phyloP scores from a whole-genome alignment of 2,888 invertebrate species.

The Nephrocerus scutellatus region DNA sequence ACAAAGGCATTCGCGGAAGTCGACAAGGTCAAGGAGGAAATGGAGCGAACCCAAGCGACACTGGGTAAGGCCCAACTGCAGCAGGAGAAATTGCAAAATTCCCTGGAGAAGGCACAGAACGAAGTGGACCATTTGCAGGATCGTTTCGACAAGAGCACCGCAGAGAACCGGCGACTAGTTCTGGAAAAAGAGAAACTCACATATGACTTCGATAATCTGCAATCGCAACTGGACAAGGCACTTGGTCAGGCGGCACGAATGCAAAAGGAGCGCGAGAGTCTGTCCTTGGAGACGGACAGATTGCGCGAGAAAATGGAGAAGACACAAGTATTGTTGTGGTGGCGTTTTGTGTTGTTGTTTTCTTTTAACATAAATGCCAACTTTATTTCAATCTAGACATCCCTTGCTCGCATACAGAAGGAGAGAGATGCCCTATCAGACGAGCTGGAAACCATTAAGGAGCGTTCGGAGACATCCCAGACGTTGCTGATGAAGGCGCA shows the following conservation, averaged over 20 bases:
- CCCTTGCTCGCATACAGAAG: slow-evolving; percentile 78
- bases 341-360: slow-evolving; percentile 27
- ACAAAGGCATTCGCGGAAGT: slow-evolving; percentile 64
- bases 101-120: slow-evolving; percentile 81
- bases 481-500: slow-evolving; percentile 75
- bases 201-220: slow-evolving; percentile 84
- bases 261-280: slow-evolving; percentile 83
- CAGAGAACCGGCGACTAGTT: slow-evolving; percentile 66
- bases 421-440: slow-evolving; percentile 77
- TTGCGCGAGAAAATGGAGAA: slow-evolving; percentile 85
- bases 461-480: slow-evolving; percentile 73
- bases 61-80: slow-evolving; percentile 86
- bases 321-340: slow-evolving; percentile 60
- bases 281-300: slow-evolving; percentile 76
- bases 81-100: slow-evolving; percentile 84
- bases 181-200: slow-evolving; percentile 85
- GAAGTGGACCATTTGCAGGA: slow-evolving; percentile 87
- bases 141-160: slow-evolving; percentile 72
- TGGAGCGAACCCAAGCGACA: slow-evolving; percentile 81
- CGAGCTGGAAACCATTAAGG: slow-evolving; percentile 73
- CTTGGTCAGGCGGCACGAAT: slow-evolving; percentile 78
- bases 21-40: slow-evolving; percentile 80
- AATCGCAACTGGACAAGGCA: slow-evolving; percentile 85
- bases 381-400: slow-evolving; percentile 51
- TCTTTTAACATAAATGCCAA: slow-evolving; percentile 24